phyloP scores from a whole-genome alignment of 2,113 vertebrate genomes.

The Apodemus speciosus region DNA sequence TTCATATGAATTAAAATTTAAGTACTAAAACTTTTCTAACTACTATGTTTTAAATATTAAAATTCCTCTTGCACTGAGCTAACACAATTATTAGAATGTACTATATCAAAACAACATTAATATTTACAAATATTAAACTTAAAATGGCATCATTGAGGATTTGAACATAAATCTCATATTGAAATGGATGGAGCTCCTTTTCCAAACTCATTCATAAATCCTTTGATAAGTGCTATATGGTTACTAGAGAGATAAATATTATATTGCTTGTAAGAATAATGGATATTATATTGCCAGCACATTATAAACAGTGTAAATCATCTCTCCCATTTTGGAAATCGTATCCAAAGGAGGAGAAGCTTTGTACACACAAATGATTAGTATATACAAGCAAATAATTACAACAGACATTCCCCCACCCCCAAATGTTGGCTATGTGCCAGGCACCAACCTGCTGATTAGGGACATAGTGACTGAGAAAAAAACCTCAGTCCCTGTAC shows the following conservation, averaged over 20 bases:
- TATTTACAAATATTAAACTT: conserved; percentile 56
- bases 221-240: conserved; percentile 32
- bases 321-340: neutral
- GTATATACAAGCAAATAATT: conserved; percentile 27
- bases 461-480: neutral
- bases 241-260: neutral
- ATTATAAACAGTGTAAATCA: conserved; percentile 53
- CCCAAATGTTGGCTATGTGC: neutral
- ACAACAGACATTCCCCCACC: neutral
- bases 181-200: conserved; percentile 5
- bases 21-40: conserved; percentile 49
- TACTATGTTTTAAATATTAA: conserved; percentile 52
- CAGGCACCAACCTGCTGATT: neutral
- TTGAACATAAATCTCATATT: conserved; percentile 62
- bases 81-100: conserved; percentile 22
- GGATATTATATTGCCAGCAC: neutral
- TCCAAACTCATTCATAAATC: conserved; percentile 13
- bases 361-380: neutral
- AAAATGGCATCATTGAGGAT: conserved; percentile 15
- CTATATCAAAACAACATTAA: conserved; percentile 49
- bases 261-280: neutral
- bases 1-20: conserved; percentile 59
- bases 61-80: neutral
- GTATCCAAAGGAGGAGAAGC: neutral
- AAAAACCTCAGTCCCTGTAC: neutral